Evolutionary conservation across 2,888 invertebrate species (phyloP).

Genomic region (Zaprionus lineosus): DNA sequence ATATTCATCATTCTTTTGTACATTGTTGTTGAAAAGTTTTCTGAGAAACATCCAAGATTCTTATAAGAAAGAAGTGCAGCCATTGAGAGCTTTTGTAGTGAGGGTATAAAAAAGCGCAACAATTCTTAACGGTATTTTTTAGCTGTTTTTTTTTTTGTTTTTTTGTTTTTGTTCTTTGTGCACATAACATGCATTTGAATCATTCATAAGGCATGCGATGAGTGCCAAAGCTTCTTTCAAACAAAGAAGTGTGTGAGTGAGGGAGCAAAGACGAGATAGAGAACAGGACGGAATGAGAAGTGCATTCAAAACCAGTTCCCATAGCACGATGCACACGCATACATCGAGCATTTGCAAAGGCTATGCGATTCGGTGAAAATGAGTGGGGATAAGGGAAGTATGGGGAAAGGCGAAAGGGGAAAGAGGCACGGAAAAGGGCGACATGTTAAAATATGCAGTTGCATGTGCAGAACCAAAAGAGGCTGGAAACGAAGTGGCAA

Average conservation of each 20-base stretch:
- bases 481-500: conserved; percentile 58
- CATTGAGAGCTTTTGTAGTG: background rate
- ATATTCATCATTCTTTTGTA: background rate
- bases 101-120: conserved; percentile 60
- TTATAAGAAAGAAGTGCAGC: conserved; percentile 9
- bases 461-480: conserved; percentile 60
- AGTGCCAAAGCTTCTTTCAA: conserved; percentile 59
- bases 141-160: conserved; percentile 25
- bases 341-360: too few relatives aligned
- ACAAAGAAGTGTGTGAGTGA: conserved; percentile 8
- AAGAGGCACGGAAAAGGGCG: conserved; percentile 16
- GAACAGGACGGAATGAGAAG: background rate
- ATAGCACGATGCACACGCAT: conserved; percentile 50
- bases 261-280: conserved; percentile 5
- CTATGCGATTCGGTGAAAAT: too few relatives aligned
- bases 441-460: conserved; percentile 71
- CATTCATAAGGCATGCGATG: conserved; percentile 77
- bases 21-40: too few relatives aligned
- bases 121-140: conserved; percentile 72
- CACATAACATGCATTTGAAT: conserved; percentile 77
- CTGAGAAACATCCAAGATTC: background rate
- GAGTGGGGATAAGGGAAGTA: background rate
- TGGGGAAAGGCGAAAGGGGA: background rate
- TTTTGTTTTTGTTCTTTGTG: conserved; percentile 41
- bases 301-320: conserved; percentile 61